phyloP scores from a whole-genome alignment of 2,888 invertebrate species.

The Maniola hyperantus region DNA sequence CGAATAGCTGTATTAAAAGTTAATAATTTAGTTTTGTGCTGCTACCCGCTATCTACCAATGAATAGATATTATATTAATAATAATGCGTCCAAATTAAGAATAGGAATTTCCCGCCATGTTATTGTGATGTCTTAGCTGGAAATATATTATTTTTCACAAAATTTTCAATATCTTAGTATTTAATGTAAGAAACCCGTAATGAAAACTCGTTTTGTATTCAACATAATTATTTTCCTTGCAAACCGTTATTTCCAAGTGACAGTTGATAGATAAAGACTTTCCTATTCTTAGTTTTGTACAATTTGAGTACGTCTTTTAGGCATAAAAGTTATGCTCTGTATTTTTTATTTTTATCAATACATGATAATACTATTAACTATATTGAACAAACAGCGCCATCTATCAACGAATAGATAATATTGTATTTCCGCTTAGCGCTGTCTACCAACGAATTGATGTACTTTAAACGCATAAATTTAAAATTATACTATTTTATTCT shows the following conservation, averaged over 20 bases:
- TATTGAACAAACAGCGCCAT: conserved; percentile 16
- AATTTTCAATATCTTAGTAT: too few relatives aligned
- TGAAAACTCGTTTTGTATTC: too few relatives aligned
- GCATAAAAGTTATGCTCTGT: background rate
- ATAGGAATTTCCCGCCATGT: too few relatives aligned
- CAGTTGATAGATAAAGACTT: too few relatives aligned
- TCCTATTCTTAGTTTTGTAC: too few relatives aligned
- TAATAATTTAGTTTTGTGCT: background rate
- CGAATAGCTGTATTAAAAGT: conserved; percentile 50
- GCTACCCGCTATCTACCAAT: conserved; percentile 14
- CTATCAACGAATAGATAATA: conserved; percentile 16
- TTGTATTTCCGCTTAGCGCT: conserved; percentile 17
- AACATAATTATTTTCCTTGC: too few relatives aligned
- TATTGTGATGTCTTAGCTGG: too few relatives aligned
- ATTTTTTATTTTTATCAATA: background rate
- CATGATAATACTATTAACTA: background rate
- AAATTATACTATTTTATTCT: conserved; percentile 33
- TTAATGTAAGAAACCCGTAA: too few relatives aligned
- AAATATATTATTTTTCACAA: too few relatives aligned
- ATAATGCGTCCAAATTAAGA: too few relatives aligned
- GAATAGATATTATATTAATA: conserved; percentile 1
- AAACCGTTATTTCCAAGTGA: too few relatives aligned
- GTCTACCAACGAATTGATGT: conserved; percentile 55
- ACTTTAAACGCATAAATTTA: conserved; percentile 34
- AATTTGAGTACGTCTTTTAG: too few relatives aligned